Evolutionary conservation across 2,888 invertebrate genomes (phyloP).

Genomic region (Acrocyrtus sp.): DNA sequence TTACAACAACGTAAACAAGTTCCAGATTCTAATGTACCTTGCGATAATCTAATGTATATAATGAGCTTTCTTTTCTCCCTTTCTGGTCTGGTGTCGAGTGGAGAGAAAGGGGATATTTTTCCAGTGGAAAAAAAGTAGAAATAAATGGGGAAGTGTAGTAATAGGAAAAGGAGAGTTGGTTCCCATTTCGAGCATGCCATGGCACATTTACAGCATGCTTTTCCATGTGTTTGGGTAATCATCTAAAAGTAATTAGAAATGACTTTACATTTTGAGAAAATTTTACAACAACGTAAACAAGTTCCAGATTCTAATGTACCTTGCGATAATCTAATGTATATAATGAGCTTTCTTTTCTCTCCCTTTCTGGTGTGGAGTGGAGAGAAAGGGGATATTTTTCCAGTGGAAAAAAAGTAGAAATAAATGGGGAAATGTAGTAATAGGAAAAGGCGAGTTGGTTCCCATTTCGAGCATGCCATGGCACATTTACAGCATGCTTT

Average conservation of each 20-base stretch:
- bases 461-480: not conserved
- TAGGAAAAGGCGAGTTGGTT: not conserved
- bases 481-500: conserved; percentile 2
- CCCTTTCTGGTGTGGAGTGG: too few relatives aligned
- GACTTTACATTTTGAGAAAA: not conserved
- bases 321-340: too few relatives aligned
- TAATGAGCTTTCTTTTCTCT: too few relatives aligned
- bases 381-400: too few relatives aligned
- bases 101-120: too few relatives aligned
- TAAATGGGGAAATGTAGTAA: too few relatives aligned
- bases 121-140: too few relatives aligned
- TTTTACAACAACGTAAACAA: not conserved
- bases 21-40: not conserved
- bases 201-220: conserved; percentile 1
- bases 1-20: not conserved
- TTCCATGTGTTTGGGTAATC: conserved; percentile 18
- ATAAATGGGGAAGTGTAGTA: too few relatives aligned
- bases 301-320: not conserved
- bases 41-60: too few relatives aligned
- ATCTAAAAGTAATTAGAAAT: conserved; percentile 37
- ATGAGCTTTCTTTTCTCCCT: too few relatives aligned
- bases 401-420: too few relatives aligned
- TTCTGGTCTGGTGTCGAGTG: too few relatives aligned
- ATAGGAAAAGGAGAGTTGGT: not conserved
- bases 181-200: not conserved